Conservation (phyloP, 1,140 invertebrate species). For the Triops cancriformis region DNA sequence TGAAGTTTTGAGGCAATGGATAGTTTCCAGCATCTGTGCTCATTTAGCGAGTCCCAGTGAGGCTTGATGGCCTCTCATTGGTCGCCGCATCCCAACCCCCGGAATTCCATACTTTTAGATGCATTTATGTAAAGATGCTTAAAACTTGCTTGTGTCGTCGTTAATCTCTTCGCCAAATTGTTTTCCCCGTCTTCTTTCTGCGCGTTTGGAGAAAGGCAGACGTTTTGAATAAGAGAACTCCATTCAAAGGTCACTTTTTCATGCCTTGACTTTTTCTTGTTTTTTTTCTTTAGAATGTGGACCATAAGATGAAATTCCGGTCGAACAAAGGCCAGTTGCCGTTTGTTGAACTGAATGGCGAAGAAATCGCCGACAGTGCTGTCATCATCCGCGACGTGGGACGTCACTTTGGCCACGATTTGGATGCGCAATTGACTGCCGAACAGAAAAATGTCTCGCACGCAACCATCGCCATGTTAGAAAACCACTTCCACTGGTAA, state of each 20-base stretch:
- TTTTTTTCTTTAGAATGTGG: conserved; percentile 66
- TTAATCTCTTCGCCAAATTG: neutral
- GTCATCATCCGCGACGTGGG: conserved; percentile 80
- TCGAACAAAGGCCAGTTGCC: conserved; percentile 88
- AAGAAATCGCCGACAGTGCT: conserved; percentile 81
- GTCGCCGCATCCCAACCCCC: neutral
- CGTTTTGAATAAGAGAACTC: neutral
- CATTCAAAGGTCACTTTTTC: neutral
- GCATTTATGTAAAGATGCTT: conserved; percentile 6
- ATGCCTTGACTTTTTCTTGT: neutral
- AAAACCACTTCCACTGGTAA: conserved; percentile 81
- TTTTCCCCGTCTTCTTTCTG: neutral
- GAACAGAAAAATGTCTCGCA: conserved; percentile 80
- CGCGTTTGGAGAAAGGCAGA: neutral
- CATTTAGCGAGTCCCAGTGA: neutral
- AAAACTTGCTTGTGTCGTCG: neutral
- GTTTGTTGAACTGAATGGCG: conserved; percentile 86
- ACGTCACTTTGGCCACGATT: conserved; percentile 68
- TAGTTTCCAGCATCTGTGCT: neutral
- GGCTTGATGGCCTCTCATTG: neutral
- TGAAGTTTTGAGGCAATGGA: neutral
- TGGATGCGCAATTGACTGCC: conserved; percentile 64
- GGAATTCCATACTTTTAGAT: neutral
- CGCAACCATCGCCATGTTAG: conserved; percentile 90
- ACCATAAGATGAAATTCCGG: conserved; percentile 85